Conservation (phyloP, 2,797 vertebrate genomes). For the Myripristis jacobus region DNA sequence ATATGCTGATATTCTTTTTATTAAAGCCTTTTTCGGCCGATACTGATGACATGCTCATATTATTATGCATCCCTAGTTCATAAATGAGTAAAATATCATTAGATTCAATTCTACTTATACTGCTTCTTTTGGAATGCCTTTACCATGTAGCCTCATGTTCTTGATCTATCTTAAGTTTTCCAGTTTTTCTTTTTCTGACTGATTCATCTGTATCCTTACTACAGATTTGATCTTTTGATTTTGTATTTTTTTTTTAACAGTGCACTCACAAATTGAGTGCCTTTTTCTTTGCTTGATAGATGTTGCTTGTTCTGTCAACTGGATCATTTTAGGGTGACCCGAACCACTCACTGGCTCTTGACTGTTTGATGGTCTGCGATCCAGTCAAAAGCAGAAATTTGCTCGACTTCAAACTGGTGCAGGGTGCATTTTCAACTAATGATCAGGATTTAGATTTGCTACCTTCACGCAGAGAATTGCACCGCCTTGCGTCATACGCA, state of each 20-base stretch:
- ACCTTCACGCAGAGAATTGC: conserved; percentile 58
- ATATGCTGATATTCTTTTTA: no score
- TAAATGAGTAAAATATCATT: conserved; percentile 29
- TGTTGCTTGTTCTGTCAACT: conserved; percentile 6
- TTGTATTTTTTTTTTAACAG: conserved; percentile 40
- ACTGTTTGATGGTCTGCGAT: no score
- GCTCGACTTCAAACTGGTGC: conserved; percentile 36
- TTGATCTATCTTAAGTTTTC: conserved; percentile 17
- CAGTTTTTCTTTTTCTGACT: conserved; percentile 46
- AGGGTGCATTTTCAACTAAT: conserved; percentile 37
- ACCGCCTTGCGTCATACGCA: conserved; percentile 59
- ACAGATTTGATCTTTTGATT: conserved; percentile 47
- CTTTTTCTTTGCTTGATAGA: conserved; percentile 16
- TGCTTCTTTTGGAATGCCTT: conserved; percentile 39
- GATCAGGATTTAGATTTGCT: conserved; percentile 38
- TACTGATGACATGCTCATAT: no score
- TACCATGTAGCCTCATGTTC: conserved; percentile 22
- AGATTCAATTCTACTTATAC: conserved; percentile 44
- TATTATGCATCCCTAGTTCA: no score
- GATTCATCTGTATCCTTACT: conserved; percentile 51
- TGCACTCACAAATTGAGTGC: conserved; percentile 30
- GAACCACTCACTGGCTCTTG: not conserved
- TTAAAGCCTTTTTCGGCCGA: no score
- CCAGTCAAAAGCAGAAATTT: not conserved
- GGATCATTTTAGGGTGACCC: conserved; percentile 11